Conservation (phyloP, 2,888 invertebrate species). For the Cryptus viduatorius region DNA sequence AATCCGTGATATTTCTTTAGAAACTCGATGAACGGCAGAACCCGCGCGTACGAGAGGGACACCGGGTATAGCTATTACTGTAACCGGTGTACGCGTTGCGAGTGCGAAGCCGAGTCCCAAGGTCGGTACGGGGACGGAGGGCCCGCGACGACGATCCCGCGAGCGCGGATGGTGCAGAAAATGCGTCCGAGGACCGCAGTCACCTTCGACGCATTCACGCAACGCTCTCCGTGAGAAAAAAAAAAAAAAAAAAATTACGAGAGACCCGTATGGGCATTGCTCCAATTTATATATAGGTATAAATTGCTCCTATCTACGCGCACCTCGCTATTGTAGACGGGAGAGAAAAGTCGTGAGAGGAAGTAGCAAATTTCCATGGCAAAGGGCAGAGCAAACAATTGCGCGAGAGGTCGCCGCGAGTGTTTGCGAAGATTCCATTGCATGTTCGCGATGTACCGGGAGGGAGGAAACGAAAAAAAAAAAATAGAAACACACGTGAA, state of each 20-base stretch:
- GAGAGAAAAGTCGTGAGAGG: constrained; percentile 37
- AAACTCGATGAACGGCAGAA: not conserved
- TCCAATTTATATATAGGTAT: constrained; percentile 4
- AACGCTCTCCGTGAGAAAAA: not conserved
- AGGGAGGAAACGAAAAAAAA: constrained; percentile 20
- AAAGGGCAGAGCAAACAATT: constrained; percentile 39
- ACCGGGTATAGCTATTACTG: constrained; percentile 74
- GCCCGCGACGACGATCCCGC: not conserved
- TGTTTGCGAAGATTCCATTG: constrained; percentile 40
- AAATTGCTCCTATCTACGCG: not conserved
- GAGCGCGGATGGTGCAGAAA: not conserved
- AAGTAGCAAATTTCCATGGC: constrained; percentile 54
- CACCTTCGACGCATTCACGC: not conserved
- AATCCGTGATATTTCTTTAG: too few species aligned
- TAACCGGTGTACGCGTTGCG: constrained; percentile 73
- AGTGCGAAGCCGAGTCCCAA: constrained; percentile 69
- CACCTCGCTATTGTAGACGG: not conserved
- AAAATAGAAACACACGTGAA: constrained; percentile 18
- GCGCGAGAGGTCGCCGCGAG: constrained; percentile 28
- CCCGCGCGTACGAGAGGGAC: constrained; percentile 51
- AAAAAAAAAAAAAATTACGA: not conserved
- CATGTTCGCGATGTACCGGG: constrained; percentile 13
- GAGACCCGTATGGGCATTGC: not conserved
- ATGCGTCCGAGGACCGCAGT: too few species aligned
- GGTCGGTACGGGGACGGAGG: constrained; percentile 66